Evolutionary conservation across 2,113 vertebrate species (phyloP).

Genomic region (Oncorhynchus keta): DNA sequence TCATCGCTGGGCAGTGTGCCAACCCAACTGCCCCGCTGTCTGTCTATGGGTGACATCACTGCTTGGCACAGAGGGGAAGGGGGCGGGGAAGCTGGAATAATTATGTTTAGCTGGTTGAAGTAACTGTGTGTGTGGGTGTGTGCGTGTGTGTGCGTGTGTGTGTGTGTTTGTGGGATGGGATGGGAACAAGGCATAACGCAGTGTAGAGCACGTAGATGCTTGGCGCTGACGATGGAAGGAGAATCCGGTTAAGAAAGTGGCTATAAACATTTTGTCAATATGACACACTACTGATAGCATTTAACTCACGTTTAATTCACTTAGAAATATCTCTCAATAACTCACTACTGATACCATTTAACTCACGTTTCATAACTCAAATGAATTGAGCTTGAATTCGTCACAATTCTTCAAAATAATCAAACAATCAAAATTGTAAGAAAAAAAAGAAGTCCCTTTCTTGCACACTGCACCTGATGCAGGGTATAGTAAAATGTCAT

Average conservation of each 20-base stretch:
- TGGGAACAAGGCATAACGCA: conserved; percentile 50
- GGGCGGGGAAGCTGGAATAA: conserved; percentile 61
- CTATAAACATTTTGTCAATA: conserved; percentile 41
- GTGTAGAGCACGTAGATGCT: conserved; percentile 54
- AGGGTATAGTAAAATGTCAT: too few relatives aligned
- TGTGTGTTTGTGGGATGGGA: conserved; percentile 9
- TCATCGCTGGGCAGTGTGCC: conserved; percentile 54
- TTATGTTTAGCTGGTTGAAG: conserved; percentile 69
- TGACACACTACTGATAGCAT: conserved; percentile 43
- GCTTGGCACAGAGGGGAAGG: conserved; percentile 62
- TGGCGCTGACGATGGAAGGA: neutral
- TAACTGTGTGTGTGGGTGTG: conserved; percentile 37
- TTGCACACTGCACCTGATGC: too few relatives aligned
- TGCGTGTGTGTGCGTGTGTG: conserved; percentile 24
- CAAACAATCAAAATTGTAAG: neutral
- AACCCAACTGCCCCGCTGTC: conserved; percentile 40
- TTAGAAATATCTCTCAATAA: neutral
- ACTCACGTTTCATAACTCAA: too few relatives aligned
- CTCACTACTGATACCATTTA: too few relatives aligned
- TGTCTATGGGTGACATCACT: conserved; percentile 74
- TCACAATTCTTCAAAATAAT: neutral
- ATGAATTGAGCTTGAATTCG: neutral
- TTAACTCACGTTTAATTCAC: neutral
- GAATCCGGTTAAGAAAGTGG: too few relatives aligned
- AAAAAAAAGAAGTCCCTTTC: too few relatives aligned